A percentile compares a stretch with the other conserved stretches of the same genome.
Conservation (phyloP, 2,888 invertebrate genomes). For the Parnassius glacialis region DNA sequence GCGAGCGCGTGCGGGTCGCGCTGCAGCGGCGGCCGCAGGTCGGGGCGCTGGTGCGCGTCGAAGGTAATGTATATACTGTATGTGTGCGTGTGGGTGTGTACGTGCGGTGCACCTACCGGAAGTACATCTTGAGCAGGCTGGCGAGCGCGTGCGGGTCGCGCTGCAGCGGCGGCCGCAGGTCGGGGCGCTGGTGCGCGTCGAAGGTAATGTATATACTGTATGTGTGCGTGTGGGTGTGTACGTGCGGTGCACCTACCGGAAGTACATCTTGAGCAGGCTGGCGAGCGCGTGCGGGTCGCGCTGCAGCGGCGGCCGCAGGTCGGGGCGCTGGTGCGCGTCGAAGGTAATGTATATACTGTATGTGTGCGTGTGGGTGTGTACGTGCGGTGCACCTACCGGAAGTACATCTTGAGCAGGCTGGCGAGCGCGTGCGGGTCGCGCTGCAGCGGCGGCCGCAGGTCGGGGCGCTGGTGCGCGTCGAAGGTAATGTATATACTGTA, state of each 20-base stretch:
- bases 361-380: not conserved
- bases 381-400: constrained; percentile 64
- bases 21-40: no score
- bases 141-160: constrained; percentile 96
- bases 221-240: constrained; percentile 82
- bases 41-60: no score
- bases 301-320: constrained; percentile 83
- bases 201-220: constrained; percentile 42
- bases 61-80: no score
- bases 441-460: constrained; percentile 84
- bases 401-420: constrained; percentile 93
- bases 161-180: constrained; percentile 87
- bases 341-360: constrained; percentile 66
- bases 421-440: constrained; percentile 44
- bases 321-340: constrained; percentile 87
- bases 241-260: constrained; percentile 92
- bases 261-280: no score
- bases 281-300: not conserved
- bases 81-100: constrained; percentile 84
- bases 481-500: constrained; percentile 66
- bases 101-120: constrained; percentile 92
- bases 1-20: no score
- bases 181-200: constrained; percentile 83
- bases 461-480: constrained; percentile 89
- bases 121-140: constrained; percentile 77